phyloP scores from a whole-genome alignment of 2,888 invertebrate species.

The Coecobrya sp. region DNA sequence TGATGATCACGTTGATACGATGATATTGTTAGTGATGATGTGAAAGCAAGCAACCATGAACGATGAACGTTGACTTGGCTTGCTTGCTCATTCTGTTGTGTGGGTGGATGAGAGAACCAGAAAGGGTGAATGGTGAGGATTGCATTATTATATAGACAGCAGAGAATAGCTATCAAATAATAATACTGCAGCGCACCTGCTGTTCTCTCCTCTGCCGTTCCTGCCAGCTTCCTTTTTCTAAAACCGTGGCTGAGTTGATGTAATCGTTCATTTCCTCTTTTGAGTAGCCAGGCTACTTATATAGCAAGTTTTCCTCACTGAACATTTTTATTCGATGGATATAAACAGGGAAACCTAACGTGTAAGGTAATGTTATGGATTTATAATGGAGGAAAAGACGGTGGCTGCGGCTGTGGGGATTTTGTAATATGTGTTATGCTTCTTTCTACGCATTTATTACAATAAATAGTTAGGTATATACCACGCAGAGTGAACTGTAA shows the following conservation, averaged over 20 bases:
- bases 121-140: background rate
- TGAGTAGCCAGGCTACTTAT: background rate
- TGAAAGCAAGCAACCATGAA: constrained; percentile 76
- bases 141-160: constrained; percentile 1
- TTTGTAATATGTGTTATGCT: background rate
- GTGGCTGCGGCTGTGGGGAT: background rate
- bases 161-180: constrained; percentile 56
- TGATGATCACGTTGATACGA: constrained; percentile 12
- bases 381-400: constrained; percentile 31
- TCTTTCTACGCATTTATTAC: background rate
- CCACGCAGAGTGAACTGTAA: background rate
- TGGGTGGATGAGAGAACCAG: background rate
- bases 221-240: background rate
- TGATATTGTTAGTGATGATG: constrained; percentile 44
- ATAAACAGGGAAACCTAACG: background rate
- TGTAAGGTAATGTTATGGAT: constrained; percentile 34
- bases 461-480: background rate
- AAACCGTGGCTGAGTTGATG: constrained; percentile 11
- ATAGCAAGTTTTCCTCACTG: background rate
- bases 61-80: constrained; percentile 73
- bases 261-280: constrained; percentile 76
- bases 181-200: constrained; percentile 69
- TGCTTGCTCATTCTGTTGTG: background rate
- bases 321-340: background rate
- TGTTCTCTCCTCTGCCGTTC: constrained; percentile 21